Base-by-base conservation (phyloP, 2,113 vertebrate species). In the Montifringilla adamsi region DNA sequence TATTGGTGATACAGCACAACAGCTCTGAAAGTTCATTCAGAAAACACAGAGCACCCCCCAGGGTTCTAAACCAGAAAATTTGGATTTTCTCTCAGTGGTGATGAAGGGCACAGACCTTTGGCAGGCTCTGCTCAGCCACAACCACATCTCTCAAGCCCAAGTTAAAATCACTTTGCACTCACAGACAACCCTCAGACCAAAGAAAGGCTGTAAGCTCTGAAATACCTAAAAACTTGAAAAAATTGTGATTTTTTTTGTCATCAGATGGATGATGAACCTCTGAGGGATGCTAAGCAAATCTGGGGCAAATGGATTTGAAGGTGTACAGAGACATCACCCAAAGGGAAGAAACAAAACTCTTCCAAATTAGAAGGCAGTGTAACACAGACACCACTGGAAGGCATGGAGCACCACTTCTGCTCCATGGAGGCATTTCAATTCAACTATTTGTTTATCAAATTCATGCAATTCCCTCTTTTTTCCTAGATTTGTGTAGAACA, bases 361-460 rank as follows among this genome's bases (percentile, higher is more conserved):
- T 49, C 28, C 11, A 7, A 20, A 20, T 19, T 2, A 28, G 11
- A 79, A 14, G 18, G 30, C 23, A 30, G 1, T 0, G 7, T 7
- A 18, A 18, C 41, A 6, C 59, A 60, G 53, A 10, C 13, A 33
- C 3, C 43, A 3, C 2, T 12, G 13, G 17, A n/a, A 77, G 27
- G 6, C 14, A 49, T 49, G 47, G 47, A 49, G 47, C 47, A 24
- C 47, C 47, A 49, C 23, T 69, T 6, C 9, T 7, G 21, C 23
- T 63, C 17, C 22, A 14, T 1, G 5, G 23, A 39, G 75, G 9
- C 21, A 7, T 5, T 15, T 37, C 28, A 28, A 44, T 69, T 41
- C 2, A 56, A 47, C 17, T 9, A 1, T 28, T 19, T 12, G 5
- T 3, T 1, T 1, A 8, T 5, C 20, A 35, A 56, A 59, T 47